Conservation (phyloP, 2,797 vertebrate genomes). For the Menidia menidia region DNA sequence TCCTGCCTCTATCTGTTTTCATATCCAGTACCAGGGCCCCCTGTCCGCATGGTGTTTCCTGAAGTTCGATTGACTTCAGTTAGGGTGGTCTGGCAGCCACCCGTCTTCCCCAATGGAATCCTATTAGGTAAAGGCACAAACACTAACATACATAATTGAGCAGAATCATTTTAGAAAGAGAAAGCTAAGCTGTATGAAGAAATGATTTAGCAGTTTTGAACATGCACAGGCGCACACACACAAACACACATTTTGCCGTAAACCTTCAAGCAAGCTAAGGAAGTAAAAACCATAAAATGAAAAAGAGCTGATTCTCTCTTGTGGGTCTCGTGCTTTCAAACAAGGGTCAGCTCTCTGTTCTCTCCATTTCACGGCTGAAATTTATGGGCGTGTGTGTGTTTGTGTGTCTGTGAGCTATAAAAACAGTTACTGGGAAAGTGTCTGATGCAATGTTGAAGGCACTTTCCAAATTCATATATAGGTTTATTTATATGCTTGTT, state of each 20-base stretch:
- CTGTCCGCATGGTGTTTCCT: constrained; percentile 92
- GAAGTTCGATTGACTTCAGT: constrained; percentile 92
- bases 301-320: constrained; percentile 62
- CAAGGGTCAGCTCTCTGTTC: constrained; percentile 48
- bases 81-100: constrained; percentile 93
- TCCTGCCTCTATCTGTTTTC: constrained; percentile 41
- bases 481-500: constrained; percentile 28
- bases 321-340: constrained; percentile 55
- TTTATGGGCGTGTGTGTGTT: constrained; percentile 12
- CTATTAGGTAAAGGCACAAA: constrained; percentile 87
- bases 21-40: constrained; percentile 89
- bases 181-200: constrained; percentile 6
- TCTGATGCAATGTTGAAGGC: constrained; percentile 51
- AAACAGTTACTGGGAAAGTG: constrained; percentile 26
- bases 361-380: constrained; percentile 18
- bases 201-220: constrained; percentile 50
- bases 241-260: constrained; percentile 14
- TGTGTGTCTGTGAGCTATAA: constrained; percentile 30
- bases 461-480: constrained; percentile 39
- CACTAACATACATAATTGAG: constrained; percentile 17
- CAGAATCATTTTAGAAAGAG: constrained; percentile 32
- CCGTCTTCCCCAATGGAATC: constrained; percentile 91
- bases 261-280: constrained; percentile 46
- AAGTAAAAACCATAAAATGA: constrained; percentile 52
- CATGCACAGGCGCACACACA: constrained; percentile 2